Evolutionary conservation across 2,888 invertebrate species (phyloP).

Genomic region (Bellardia bayeri): DNA sequence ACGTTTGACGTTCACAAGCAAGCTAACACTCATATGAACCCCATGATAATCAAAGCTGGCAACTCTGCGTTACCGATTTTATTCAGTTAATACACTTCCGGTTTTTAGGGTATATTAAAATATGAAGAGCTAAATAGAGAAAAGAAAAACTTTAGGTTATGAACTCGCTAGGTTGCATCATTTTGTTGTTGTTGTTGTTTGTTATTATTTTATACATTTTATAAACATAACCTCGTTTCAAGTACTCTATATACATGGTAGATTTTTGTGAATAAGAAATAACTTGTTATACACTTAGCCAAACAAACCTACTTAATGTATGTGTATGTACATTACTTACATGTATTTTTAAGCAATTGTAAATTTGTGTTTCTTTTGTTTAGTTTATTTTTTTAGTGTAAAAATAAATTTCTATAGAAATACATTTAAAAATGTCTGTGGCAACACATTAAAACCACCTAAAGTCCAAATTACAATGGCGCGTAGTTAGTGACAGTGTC

Average conservation of each 20-base stretch:
- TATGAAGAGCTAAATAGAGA: constrained; percentile 1
- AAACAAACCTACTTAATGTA: neutral
- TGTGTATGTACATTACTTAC: neutral
- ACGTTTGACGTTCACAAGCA: constrained; percentile 22
- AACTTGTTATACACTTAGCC: constrained; percentile 60
- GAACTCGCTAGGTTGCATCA: constrained; percentile 65
- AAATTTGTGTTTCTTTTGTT: neutral
- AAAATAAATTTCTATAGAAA: neutral
- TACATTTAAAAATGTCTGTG: neutral
- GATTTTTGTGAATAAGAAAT: constrained; percentile 45
- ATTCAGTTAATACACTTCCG: constrained; percentile 62
- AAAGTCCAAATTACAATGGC: too few species aligned
- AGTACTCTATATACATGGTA: constrained; percentile 46
- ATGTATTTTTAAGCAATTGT: neutral
- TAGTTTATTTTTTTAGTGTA: neutral
- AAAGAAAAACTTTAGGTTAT: constrained; percentile 61
- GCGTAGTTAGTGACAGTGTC: too few species aligned
- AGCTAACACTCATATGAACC: constrained; percentile 6
- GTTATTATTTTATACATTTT: constrained; percentile 53
- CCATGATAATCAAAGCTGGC: constrained; percentile 62
- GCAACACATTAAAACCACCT: too few species aligned
- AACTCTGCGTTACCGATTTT: constrained; percentile 53
- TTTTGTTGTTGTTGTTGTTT: constrained; percentile 52
- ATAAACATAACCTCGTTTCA: constrained; percentile 69
- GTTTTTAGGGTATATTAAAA: constrained; percentile 61